Conservation (phyloP, 2,888 invertebrate genomes). For the Lottia gigantea region DNA sequence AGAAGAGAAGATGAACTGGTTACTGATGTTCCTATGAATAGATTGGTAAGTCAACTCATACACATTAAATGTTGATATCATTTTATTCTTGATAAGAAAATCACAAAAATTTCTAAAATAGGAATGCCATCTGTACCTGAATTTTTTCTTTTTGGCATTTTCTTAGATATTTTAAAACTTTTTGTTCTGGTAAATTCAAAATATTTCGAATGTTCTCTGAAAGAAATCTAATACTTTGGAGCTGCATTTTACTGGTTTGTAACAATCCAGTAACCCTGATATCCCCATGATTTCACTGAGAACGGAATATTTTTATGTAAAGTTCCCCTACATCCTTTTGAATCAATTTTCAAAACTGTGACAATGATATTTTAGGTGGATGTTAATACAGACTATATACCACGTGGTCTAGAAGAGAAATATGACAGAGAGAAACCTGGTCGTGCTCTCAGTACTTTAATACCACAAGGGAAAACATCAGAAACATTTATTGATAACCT, state of each 20-base stretch:
- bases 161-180: too few species aligned
- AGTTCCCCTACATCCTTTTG: neutral
- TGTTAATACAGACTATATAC: slow-evolving; percentile 58
- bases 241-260: too few species aligned
- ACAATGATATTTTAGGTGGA: slow-evolving; percentile 40
- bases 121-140: too few species aligned
- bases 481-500: slow-evolving; percentile 57
- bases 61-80: neutral
- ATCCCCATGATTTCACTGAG: neutral
- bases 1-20: slow-evolving; percentile 62
- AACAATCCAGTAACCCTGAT: neutral
- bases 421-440: slow-evolving; percentile 51
- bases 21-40: slow-evolving; percentile 47
- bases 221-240: too few species aligned
- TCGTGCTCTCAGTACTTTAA: slow-evolving; percentile 48
- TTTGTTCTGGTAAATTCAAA: too few species aligned
- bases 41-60: slow-evolving; percentile 40
- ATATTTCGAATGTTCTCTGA: too few species aligned
- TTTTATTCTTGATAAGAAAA: too few species aligned
- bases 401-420: slow-evolving; percentile 46
- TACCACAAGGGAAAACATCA: slow-evolving; percentile 58
- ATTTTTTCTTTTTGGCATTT: too few species aligned
- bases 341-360: too few species aligned
- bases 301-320: neutral
- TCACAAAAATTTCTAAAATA: too few species aligned